Percentiles rank a stretch among this genome's conserved stretches.
Conservation (phyloP, 2,888 invertebrate species). For the Noctua janthe region DNA sequence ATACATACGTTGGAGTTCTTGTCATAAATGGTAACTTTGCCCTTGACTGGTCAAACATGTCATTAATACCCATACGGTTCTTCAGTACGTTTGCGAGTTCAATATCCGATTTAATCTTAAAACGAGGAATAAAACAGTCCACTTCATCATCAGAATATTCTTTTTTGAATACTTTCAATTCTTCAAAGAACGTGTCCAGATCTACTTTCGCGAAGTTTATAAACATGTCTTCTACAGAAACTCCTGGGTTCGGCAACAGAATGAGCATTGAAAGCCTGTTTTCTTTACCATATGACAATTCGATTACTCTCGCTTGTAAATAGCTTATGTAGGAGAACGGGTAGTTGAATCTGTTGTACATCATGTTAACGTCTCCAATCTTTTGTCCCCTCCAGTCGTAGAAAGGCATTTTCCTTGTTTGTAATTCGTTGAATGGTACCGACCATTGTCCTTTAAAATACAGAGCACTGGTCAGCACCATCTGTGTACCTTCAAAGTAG, state of each 20-base stretch:
- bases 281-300: slow-evolving; percentile 92
- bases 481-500: slow-evolving; percentile 86
- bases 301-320: slow-evolving; percentile 91
- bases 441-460: slow-evolving; percentile 94
- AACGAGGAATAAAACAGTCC: slow-evolving; percentile 91
- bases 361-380: slow-evolving; percentile 93
- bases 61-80: slow-evolving; percentile 79
- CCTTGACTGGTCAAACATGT: slow-evolving; percentile 89
- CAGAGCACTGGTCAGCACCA: slow-evolving; percentile 92
- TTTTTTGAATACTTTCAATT: slow-evolving; percentile 85
- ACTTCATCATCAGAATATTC: slow-evolving; percentile 91
- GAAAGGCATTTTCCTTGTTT: slow-evolving; percentile 89
- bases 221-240: slow-evolving; percentile 88
- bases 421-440: slow-evolving; percentile 90
- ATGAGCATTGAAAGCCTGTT: slow-evolving; percentile 91
- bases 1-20: slow-evolving; percentile 88
- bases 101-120: slow-evolving; percentile 90
- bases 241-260: slow-evolving; percentile 85
- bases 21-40: slow-evolving; percentile 86
- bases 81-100: slow-evolving; percentile 87
- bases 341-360: slow-evolving; percentile 91
- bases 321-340: slow-evolving; percentile 90
- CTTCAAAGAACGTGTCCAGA: slow-evolving; percentile 87
- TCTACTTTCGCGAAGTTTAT: slow-evolving; percentile 85
- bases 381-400: slow-evolving; percentile 88